phyloP scores from a whole-genome alignment of 2,888 invertebrate species.

The Crepidodera aurea region DNA sequence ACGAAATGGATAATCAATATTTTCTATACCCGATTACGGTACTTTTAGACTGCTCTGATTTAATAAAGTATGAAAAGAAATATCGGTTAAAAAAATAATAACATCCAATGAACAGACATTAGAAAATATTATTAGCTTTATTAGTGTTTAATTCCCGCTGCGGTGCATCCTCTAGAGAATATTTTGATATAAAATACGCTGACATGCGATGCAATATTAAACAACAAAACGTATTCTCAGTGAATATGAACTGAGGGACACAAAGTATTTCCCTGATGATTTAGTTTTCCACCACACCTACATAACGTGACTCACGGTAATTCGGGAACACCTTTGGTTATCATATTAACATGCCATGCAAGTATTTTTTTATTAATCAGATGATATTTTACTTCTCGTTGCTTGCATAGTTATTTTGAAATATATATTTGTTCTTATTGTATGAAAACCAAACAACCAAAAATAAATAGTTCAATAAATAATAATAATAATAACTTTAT shows the following conservation, averaged over 20 bases:
- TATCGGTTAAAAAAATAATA: too few species aligned
- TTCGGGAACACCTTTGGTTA: conserved; percentile 38
- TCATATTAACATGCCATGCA: conserved; percentile 33
- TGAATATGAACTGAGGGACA: conserved; percentile 26
- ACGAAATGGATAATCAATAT: too few species aligned
- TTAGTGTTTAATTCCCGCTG: background rate
- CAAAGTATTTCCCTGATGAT: conserved; percentile 40
- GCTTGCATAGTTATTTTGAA: too few species aligned
- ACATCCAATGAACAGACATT: too few species aligned
- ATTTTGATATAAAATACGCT: conserved; percentile 32
- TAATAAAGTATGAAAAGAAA: too few species aligned
- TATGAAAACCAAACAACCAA: too few species aligned
- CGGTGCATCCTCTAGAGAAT: conserved; percentile 24
- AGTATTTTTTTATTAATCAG: conserved; percentile 25
- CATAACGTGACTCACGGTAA: conserved; percentile 48
- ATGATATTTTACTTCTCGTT: conserved; percentile 22
- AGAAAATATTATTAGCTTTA: conserved; percentile 19
- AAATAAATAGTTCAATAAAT: too few species aligned
- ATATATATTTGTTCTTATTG: too few species aligned
- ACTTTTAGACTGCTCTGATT: too few species aligned
- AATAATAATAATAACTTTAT: too few species aligned
- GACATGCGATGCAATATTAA: conserved; percentile 34
- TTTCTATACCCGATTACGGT: too few species aligned
- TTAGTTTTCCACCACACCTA: conserved; percentile 45
- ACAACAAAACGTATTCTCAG: conserved; percentile 22